These are phyloP conservation scores for Drosophila micromelanica DNA, from an alignment of 1,140 invertebrate species.

Conservation along the genomic window DNA sequence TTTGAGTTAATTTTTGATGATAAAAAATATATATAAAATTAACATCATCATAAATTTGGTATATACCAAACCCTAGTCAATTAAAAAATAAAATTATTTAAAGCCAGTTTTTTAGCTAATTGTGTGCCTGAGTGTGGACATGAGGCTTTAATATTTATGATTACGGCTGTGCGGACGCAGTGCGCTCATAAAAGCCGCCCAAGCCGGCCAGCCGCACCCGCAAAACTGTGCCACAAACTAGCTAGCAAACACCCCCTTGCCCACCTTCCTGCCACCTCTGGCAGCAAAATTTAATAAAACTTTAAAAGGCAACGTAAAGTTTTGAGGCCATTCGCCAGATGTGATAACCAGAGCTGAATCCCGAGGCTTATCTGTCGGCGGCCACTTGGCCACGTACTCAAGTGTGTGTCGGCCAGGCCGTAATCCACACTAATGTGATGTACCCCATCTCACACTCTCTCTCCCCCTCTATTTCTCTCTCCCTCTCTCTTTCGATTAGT, in stretches of 20 bases:
- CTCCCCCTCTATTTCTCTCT: neutral
- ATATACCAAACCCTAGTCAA: no score
- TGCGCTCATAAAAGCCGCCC: slow-evolving; percentile 61
- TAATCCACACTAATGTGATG: slow-evolving; percentile 39
- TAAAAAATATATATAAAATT: no score
- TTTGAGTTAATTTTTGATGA: no score
- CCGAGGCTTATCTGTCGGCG: slow-evolving; percentile 46
- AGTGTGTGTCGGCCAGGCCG: slow-evolving; percentile 12
- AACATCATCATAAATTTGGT: no score
- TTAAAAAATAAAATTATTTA: neutral
- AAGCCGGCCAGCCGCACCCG: neutral
- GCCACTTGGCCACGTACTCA: slow-evolving; percentile 18
- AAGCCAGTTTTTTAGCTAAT: neutral
- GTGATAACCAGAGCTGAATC: neutral
- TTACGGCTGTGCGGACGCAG: slow-evolving; percentile 50
- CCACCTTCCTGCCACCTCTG: neutral
- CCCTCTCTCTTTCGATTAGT: slow-evolving; percentile 84
- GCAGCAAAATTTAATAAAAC: slow-evolving; percentile 50
- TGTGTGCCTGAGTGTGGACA: slow-evolving; percentile 20
- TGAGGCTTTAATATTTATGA: slow-evolving; percentile 78
- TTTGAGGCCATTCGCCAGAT: slow-evolving; percentile 33
- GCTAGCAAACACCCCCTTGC: neutral
- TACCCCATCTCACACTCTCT: neutral
- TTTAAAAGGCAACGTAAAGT: slow-evolving; percentile 57
- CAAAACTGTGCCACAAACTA: slow-evolving; percentile 1